Base-by-base conservation (phyloP, 1,140 invertebrate species). In the Drosophila teissieri region DNA sequence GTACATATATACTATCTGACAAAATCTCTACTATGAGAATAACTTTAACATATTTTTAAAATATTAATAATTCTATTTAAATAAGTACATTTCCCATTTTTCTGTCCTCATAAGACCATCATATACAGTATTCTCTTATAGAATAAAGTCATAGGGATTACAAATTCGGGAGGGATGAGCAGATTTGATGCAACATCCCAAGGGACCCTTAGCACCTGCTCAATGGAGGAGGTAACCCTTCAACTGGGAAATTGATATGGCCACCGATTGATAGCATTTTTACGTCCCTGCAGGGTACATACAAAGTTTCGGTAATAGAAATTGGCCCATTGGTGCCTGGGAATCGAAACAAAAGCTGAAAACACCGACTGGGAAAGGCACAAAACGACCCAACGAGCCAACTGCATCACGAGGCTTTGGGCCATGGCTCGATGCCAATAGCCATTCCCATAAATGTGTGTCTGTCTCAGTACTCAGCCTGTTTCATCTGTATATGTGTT, bases 261-360 rank as follows among this genome's bases (percentile, higher is more conserved):
- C 55, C 6, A 40, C 34, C 54, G 40, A 57, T 75, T 64, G 24
- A 60, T 49, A 57, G 15, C 49, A 55, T 44, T 65, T 65, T 42
- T 57, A 65, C 57, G 57, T 65, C 46, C 53, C 52, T 44, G 40
- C 64, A 60, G 42, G 64, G 78, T 77, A 69, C 76, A 80, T 48
- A 57, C 55, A 78, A 81, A 85, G 81, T 85, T 85, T 73, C 68
- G 74, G 75, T 79, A 82, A 82, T 88, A 78, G 75, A 79, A 76
- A 78, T 46, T 52, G 51, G 64, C 61, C 56, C 60, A 42, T 37
- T 60, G 61, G 46, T 36, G 64, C 49, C 60, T 57, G 73, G 19
- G 51, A 64, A 76, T 86, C 79, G 75, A 86, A 86, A 88, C 72
- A 88, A 88, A 79, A 69, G 83, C 76, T 55, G 46, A 46, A 79